Evolutionary conservation across 2,888 invertebrate species (phyloP).

Genomic region (Tenthredo notha): DNA sequence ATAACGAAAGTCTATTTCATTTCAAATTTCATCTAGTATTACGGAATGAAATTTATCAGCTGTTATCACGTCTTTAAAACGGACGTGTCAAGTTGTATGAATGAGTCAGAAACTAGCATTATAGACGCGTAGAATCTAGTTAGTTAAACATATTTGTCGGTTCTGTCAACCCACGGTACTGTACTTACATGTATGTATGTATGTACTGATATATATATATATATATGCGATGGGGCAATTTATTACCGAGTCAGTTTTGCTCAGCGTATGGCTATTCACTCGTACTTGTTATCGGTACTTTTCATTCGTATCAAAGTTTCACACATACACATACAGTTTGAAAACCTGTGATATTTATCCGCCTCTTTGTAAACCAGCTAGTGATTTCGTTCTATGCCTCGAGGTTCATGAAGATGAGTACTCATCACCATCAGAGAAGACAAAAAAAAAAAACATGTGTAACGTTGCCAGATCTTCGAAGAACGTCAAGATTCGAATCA

Average conservation of each 20-base stretch:
- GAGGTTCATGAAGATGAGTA: neutral
- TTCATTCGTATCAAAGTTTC: neutral
- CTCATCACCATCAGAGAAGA: neutral
- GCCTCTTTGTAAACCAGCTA: too few species aligned
- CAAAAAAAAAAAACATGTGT: neutral
- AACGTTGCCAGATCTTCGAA: slow-evolving; percentile 47
- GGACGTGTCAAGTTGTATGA: slow-evolving; percentile 21
- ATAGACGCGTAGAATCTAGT: neutral
- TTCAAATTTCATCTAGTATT: neutral
- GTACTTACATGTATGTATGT: neutral
- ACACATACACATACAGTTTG: too few species aligned
- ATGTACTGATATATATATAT: too few species aligned
- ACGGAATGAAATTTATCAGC: neutral
- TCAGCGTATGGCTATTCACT: neutral
- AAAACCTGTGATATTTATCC: too few species aligned
- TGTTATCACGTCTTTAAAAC: neutral
- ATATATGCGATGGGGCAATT: neutral
- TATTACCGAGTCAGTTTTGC: slow-evolving; percentile 1
- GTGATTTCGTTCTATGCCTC: neutral
- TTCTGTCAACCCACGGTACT: slow-evolving; percentile 4
- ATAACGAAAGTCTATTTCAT: neutral
- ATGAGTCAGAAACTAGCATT: slow-evolving; percentile 1
- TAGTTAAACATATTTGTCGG: slow-evolving; percentile 28
- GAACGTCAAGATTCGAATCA: neutral
- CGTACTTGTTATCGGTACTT: slow-evolving; percentile 1